A percentile compares a stretch with the other conserved stretches of the same genome.
phyloP scores from a whole-genome alignment of 2,888 invertebrate species.

The Drosophila merina region DNA sequence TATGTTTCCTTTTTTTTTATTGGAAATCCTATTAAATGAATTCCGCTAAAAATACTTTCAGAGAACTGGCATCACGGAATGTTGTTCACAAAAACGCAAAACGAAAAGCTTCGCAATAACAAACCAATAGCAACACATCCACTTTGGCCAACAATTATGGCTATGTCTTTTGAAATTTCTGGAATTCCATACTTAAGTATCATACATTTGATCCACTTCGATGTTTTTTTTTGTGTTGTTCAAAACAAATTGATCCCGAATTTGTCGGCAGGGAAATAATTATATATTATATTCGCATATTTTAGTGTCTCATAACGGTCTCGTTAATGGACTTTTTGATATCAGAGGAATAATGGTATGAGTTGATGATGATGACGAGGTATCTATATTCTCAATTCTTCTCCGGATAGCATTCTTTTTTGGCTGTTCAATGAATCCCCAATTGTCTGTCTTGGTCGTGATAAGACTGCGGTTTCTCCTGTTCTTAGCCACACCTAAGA shows the following conservation, averaged over 20 bases:
- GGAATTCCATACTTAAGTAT: conserved; percentile 54
- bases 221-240: background rate
- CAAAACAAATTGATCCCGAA: conserved; percentile 15
- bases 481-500: conserved; percentile 20
- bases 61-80: conserved; percentile 57
- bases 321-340: conserved; percentile 7
- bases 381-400: too few species aligned
- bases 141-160: conserved; percentile 58
- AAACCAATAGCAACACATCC: conserved; percentile 6
- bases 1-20: conserved; percentile 51
- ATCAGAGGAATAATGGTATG: background rate
- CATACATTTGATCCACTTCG: conserved; percentile 19
- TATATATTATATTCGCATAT: conserved; percentile 24
- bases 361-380: too few species aligned
- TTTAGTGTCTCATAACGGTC: conserved; percentile 14
- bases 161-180: conserved; percentile 54
- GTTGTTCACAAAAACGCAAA: conserved; percentile 35
- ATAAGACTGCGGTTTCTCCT: conserved; percentile 1
- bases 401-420: background rate
- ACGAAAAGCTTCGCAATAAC: conserved; percentile 8
- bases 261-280: conserved; percentile 29
- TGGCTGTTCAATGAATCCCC: background rate
- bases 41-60: conserved; percentile 67
- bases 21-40: conserved; percentile 69
- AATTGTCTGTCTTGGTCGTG: conserved; percentile 2